Evolutionary conservation across 2,888 invertebrate species (phyloP), one percentile per base, ranked within the genome.

Genomic region (Coelopa pilipes): DNA sequence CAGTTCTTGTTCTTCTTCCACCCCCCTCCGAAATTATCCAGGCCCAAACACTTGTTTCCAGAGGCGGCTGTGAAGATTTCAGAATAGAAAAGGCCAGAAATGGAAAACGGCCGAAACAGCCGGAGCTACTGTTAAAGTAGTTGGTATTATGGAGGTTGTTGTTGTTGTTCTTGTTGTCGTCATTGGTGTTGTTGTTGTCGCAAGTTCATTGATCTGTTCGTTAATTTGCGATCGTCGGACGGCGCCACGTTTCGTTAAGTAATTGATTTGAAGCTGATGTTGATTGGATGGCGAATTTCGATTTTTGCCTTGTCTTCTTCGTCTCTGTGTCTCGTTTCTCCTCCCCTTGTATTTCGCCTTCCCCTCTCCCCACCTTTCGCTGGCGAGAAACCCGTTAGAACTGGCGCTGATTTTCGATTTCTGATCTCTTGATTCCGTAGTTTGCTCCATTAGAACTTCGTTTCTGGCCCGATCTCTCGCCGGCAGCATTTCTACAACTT

Each of bases 361-460:
- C 4, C 60, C 75, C 34, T 72, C 72, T 69, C 17, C n/a, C 11
- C 57, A 19, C 75, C 34, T 72, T 73, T 69, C 17, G 11, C 11
- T 17, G 11, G 17, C 3, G 57, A 11, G 17, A 17, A 21, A 17
- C 19, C 57, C 21, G 19, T 57, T 19, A 57, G 17, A 57, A 57
- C 34, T 7, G 34, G 34, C 34, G 34, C 2, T 7, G 34, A 57
- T 19, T n/a, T 21, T 57, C 11, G 19, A 17, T 19, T 57, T 34
- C 17, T 57, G n/a, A 19, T 57, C 11, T 57, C 7, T 34, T 34
- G 7, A 4, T 7, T 7, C 34, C 34, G 7, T 34, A 34, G 34
- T 34, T 34, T 34, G 34, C 7, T 2, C 7, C 34, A 34, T 4
- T 34, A 4, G 34, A 34, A 34, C 4, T 4, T 34, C 4, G 34